Percentiles rank a stretch among this genome's conserved stretches.
Conservation (phyloP, 2,888 invertebrate species). For the Thysanoteuthis rhombus region DNA sequence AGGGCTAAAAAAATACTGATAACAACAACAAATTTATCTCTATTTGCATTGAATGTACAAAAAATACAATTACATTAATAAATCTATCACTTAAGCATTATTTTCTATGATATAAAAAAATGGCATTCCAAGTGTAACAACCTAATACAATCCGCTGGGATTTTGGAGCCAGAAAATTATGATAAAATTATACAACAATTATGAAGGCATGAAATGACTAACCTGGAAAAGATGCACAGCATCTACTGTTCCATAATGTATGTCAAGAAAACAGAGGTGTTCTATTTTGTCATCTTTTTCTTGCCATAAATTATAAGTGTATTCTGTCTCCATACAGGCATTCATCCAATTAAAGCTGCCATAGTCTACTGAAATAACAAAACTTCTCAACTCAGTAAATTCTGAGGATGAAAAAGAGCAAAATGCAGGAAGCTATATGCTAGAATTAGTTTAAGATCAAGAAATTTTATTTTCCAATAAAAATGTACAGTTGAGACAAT, state of each 20-base stretch:
- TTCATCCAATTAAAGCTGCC: slow-evolving; percentile 62
- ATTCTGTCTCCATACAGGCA: slow-evolving; percentile 74
- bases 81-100: too few species aligned
- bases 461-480: background rate
- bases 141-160: too few species aligned
- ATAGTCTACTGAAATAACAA: slow-evolving; percentile 40
- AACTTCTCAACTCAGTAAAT: background rate
- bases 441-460: background rate
- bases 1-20: too few species aligned
- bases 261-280: slow-evolving; percentile 50
- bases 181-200: too few species aligned
- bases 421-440: background rate
- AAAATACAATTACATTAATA: too few species aligned
- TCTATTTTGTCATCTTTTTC: slow-evolving; percentile 69
- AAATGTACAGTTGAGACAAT: background rate
- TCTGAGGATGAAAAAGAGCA: background rate
- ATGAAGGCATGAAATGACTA: background rate
- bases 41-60: too few species aligned
- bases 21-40: too few species aligned
- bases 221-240: slow-evolving; percentile 64
- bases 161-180: too few species aligned
- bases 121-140: too few species aligned
- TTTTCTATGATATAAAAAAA: too few species aligned
- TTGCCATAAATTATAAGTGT: slow-evolving; percentile 73
- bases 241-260: slow-evolving; percentile 62